Conservation (phyloP, 1,140 invertebrate species). For the Cyrtorhinus lividipennis region DNA sequence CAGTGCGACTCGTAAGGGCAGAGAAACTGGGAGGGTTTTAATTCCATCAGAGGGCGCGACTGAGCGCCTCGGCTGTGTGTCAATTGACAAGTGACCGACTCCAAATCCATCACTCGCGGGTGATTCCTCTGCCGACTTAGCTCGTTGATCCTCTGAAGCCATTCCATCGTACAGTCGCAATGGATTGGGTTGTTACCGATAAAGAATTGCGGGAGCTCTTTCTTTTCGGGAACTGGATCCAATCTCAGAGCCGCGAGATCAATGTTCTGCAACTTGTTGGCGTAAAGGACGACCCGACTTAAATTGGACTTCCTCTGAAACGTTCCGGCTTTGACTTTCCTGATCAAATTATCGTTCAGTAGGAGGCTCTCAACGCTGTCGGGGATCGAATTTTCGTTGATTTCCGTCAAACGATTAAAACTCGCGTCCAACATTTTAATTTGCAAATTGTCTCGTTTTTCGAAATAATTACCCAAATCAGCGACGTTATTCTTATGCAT, state of each 20-base stretch:
- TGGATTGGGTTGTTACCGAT: conserved; percentile 66
- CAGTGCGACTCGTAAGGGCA: conserved; percentile 44
- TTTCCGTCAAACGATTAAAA: conserved; percentile 51
- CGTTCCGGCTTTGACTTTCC: conserved; percentile 49
- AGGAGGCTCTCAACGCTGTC: conserved; percentile 56
- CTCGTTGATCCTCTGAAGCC: conserved; percentile 63
- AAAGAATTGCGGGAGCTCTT: conserved; percentile 56
- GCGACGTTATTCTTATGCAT: conserved; percentile 49
- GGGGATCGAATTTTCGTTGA: conserved; percentile 51
- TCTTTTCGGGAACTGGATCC: conserved; percentile 44
- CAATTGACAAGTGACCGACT: conserved; percentile 30
- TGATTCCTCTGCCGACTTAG: conserved; percentile 40
- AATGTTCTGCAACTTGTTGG: conserved; percentile 55
- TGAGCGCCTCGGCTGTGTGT: conserved; percentile 25
- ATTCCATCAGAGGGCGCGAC: conserved; percentile 48
- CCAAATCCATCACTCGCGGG: conserved; percentile 32
- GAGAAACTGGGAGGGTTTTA: conserved; percentile 43
- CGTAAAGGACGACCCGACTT: conserved; percentile 55
- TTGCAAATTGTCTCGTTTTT: conserved; percentile 39
- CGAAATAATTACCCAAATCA: conserved; percentile 48
- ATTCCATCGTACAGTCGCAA: conserved; percentile 75
- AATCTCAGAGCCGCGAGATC: conserved; percentile 55
- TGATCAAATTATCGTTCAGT: conserved; percentile 60
- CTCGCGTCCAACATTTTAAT: conserved; percentile 62
- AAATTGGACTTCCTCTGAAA: conserved; percentile 54